Evolutionary conservation across 1,140 invertebrate species (phyloP), one percentile per base, ranked within the genome.

Genomic region (Drosophila triauraria): DNA sequence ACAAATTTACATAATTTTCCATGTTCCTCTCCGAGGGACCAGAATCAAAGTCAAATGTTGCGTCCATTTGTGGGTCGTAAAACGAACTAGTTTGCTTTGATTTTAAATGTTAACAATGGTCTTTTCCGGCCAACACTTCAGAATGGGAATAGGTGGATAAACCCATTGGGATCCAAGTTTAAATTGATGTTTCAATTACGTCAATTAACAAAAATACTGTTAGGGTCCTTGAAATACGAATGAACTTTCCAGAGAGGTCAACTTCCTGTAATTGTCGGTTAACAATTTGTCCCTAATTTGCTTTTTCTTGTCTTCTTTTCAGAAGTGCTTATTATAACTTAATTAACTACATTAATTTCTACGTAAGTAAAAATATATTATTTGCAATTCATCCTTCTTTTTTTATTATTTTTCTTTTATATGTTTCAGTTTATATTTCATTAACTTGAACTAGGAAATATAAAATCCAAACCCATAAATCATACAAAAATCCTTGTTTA

Each of bases 1-100:
- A 74, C 80, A 80, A 57, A 87, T 88, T 88, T 74, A 80, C 84
- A 87, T 88, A 84, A 87, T 87, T 75, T 64, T 87, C 58, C 72
- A 80, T 71, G 62, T 35, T 46, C 53, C 50, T 20, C 42, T 27
- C 23, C 7, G 9, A 44, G 58, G 50, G 62, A 54, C 15, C 40
- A 59, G 63, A 72, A 75, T 74, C 43, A 63, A 88, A 87, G 76
- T 83, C 84, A 88, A 82, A 83, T 87, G 80, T 88, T 75, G 68
- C 71, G 63, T 42, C 83, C 74, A 67, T 75, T 81, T 60, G 69
- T 63, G 54, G 58, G 32, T 61, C 69, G 71, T 75, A 65, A 80
- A 78, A 75, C 75, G 65, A 78, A 74, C 61, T 83, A 54, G 76
- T 82, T 82, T 48, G 53, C 46, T 63, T 71, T 84, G 53, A 53